Base-by-base conservation (phyloP, 1,140 invertebrate genomes). In the Nasonia longicornis region DNA sequence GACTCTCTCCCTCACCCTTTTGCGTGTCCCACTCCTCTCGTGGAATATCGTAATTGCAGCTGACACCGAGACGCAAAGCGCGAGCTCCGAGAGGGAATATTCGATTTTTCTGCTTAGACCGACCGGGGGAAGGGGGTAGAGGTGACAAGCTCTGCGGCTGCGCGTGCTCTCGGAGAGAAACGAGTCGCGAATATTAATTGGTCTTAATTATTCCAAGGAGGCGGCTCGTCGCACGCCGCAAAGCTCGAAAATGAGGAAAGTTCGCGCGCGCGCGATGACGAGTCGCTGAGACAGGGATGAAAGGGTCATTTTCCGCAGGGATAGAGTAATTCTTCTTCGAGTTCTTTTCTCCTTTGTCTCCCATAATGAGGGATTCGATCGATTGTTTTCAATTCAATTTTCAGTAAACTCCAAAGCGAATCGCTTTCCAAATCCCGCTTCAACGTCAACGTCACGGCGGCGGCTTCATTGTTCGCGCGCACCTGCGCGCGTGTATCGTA, bases 101-200 rank as follows among this genome's bases (percentile, higher is more conserved):
- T 77, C 69, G 38, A 81, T 77, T 77, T 77, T 72, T 80, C 22
- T 16, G 12, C 29, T 2, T 52, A 22, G 64, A 38, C 20, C 22
- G 45, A 48, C 35, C 16, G 72, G 26, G 64, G 26, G 42, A 67
- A 14, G n/a, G 63, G 38, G 12, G 42, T 29, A 63, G 66, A 81
- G 71, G 63, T 80, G 64, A 72, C 70, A 80, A 80, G 58, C 66
- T 64, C 42, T 38, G n/a, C 78, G 63, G 22, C 63, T 64, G 14
- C 66, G 69, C 1, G 63, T 14, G 58, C 48, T 16, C 26, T 35
- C 48, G 10, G 2, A 26, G 58, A 79, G 64, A 74, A 82, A 83
- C 83, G 82, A 76, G 72, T 63, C 31, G 52, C 22, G 72, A 77
- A 81, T 77, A 79, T 76, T 78, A 84, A 82, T 84, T 78, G 72